Evolutionary conservation across 2,888 invertebrate genomes (phyloP), one percentile per base, ranked within the genome.

Genomic region (Orthosia incerta): DNA sequence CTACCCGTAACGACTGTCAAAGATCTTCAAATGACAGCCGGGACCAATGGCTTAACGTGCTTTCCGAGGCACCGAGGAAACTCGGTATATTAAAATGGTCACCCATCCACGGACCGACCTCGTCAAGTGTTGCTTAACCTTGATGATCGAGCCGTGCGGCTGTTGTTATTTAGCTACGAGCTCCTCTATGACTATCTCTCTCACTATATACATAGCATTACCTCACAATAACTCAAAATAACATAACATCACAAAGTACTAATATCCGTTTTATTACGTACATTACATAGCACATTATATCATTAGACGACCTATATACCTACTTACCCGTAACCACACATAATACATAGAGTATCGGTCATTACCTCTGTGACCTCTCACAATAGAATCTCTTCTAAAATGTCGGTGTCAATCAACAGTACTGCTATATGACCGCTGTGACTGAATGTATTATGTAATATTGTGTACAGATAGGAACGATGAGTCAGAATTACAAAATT

Each of bases 381-480:
- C 86, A 86, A 82, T 78, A 73, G 68, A 84, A 67, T 84, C 84
- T 80, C 71, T 64, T 76, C 75, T 55, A 64, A 88, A 90, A 91
- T 86, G 89, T 80, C 90, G 67, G 55, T 75, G 87, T 90, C 91
- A 87, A 89, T 90, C 91, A 89, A 50, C 15, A 11, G 55, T 50
- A 45, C 16, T 23, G 59, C 51, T 56, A 53, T 55, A 56, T 77
- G 68, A 73, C 81, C 74, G 26, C 31, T 70, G 20, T 59, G 53
- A 45, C 31, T 67, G 31, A 20, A 59, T 26, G 18, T 59, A 12
- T 72, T 68, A 56, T 65, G 56, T 67, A 65, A 79, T 60, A 0
- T 16, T 48, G 20, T 71, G n/a, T 51, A 15, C 45, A 5, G 3
- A 26, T 26, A 5, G 11, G 2, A 26, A 53, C 1, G 15, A 39